Base-by-base conservation (phyloP, 1,140 invertebrate species). In the Eubasilissa regina region DNA sequence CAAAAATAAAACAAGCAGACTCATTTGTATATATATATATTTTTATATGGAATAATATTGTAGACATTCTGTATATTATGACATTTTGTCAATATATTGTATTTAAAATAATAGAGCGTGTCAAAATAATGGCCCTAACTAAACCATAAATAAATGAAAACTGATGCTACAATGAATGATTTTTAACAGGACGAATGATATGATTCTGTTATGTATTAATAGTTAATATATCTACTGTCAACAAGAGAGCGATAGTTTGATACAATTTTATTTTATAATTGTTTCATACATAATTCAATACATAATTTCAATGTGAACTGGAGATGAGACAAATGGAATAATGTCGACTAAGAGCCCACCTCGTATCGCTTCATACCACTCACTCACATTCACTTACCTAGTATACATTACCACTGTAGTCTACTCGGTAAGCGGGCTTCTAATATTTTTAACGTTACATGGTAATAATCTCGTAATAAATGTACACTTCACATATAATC, bases 181-280 rank as follows among this genome's bases (percentile, higher is more conserved):
- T 76, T 80, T 84, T 81, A 85, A 85, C 84, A 86, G 84, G 85
- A 85, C 84, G 82, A 86, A 83, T 87, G 86, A 87, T 87, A 87
- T 87, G 86, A 87, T 87, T 87, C 85, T 64, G 78, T 80, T 77
- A 53, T 80, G 48, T 80, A 68, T 21, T 70, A 72, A 35, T 35
- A 35, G 6, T 68, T 60, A 44, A 55, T 35, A 81, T 73, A 70
- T 66, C 78, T 82, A 80, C 81, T 80, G 81, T 79, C 73, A 81
- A 81, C 80, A 56, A 79, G 80, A 78, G 77, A 70, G 77, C 77
- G 19, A 73, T 76, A 77, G 25, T 45, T 55, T 70, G 47, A 70
- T 70, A 51, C 51, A 53, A 35, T 53, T 55, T 53, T 51, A 55
- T 53, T 35, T 43, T 75, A 19, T 62, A 44, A 60, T 19, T 58